Base-by-base conservation (phyloP, 1,140 invertebrate species). In the Trichomalopsis sarcophagae region DNA sequence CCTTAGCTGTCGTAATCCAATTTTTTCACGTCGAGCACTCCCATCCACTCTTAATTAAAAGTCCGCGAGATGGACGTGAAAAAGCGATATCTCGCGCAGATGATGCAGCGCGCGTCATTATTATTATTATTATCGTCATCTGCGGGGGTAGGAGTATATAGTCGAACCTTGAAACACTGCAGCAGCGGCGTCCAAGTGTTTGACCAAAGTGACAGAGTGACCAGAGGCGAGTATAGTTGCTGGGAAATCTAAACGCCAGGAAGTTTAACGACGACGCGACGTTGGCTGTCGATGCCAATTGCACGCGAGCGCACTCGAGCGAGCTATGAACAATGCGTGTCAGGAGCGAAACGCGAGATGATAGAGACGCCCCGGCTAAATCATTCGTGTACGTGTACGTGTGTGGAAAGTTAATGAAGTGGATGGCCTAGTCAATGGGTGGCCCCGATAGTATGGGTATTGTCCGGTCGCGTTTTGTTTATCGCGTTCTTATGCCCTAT, bases 261-360 rank as follows among this genome's bases (percentile, higher is more conserved):
- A 82, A 76, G n/a, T 66, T 82, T 40, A 75, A 76, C 50, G 55
- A 62, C 17, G 17, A 17, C 55, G 55, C 55, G 55, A 62, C 6
- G 55, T n/a, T 7, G 27, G 33, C 73, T 47, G 13, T 75, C 40
- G 14, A 74, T 62, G 47, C 36, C 47, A 62, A 33, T 36, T 17
- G 27, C 69, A 81, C 27, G 7, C 68, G 68, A 62, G 68, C 27
- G 27, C 68, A 71, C 23, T 33, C 66, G 74, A 10, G 47, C 71
- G 14, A 13, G 9, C 13, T 33, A 81, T 40, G 44, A 78, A 84
- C 84, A 71, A 77, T 75, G 40, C 13, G 27, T 27, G 71, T 73
- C 30, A 85, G 27, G n/a, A 85, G 81, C 68, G 55, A 27, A 50
- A 14, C n/a, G 23, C 27, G 69, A 36, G 36, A n/a, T 76, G 40